Evolutionary conservation across 2,113 vertebrate genomes (phyloP).

Genomic region (Pollachius pollachius): DNA sequence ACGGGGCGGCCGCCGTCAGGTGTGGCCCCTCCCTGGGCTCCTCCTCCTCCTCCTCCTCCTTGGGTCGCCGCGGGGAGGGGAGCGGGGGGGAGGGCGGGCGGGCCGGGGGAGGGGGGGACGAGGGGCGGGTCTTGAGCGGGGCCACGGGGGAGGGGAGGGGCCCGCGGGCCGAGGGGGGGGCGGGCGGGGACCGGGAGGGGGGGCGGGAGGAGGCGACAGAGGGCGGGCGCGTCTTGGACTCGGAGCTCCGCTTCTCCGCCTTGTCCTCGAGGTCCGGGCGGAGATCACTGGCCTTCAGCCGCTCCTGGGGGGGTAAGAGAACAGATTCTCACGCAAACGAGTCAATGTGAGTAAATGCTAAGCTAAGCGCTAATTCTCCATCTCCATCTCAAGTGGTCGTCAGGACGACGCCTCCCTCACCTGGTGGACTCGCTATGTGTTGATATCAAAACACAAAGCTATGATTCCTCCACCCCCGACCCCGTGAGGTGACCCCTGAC

Average conservation of each 20-base stretch:
- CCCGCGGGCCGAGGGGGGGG: conserved; percentile 68
- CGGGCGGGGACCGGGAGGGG: conserved; percentile 66
- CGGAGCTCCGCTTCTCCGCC: conserved; percentile 76
- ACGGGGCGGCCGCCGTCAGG: conserved; percentile 76
- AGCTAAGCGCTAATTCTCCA: too few species aligned
- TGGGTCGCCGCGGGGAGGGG: conserved; percentile 78
- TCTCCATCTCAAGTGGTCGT: too few species aligned
- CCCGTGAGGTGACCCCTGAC: too few species aligned
- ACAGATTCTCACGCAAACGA: background rate
- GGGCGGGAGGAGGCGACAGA: conserved; percentile 68
- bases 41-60: conserved; percentile 78
- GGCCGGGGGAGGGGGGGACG: conserved; percentile 78
- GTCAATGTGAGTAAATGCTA: too few species aligned
- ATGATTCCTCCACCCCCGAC: too few species aligned
- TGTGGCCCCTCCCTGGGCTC: conserved; percentile 64
- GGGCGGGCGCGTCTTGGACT: conserved; percentile 79
- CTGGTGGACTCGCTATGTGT: too few species aligned
- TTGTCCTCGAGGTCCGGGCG: conserved; percentile 87
- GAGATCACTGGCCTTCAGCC: conserved; percentile 87
- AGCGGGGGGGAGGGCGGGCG: conserved; percentile 80
- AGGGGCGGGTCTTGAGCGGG: conserved; percentile 81
- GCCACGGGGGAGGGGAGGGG: conserved; percentile 78
- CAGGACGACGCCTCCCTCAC: too few species aligned
- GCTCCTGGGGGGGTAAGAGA: conserved; percentile 75
- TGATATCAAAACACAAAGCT: too few species aligned